Conservation (phyloP, 2,888 invertebrate genomes). For the Mythimna vitellina region DNA sequence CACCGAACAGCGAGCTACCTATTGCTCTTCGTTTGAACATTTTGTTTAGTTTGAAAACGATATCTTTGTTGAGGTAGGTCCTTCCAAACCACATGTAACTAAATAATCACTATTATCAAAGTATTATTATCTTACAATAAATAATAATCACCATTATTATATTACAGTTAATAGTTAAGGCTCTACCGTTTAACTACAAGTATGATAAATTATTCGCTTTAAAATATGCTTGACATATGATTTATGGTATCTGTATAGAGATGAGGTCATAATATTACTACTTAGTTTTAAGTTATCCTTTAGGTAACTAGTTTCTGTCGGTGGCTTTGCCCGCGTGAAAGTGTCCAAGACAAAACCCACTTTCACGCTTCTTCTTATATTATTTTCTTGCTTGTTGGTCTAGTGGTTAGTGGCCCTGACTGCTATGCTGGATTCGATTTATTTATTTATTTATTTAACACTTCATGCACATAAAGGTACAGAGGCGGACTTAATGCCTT, state of each 20-base stretch:
- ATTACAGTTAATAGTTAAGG: slow-evolving; percentile 1
- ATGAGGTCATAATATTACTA: slow-evolving; percentile 2
- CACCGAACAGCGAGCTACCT: too few species aligned
- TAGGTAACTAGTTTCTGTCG: too few species aligned
- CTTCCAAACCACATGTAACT: not conserved
- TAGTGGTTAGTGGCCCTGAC: too few species aligned
- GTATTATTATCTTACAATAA: slow-evolving; percentile 11
- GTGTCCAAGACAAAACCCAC: too few species aligned
- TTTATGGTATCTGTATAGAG: not conserved
- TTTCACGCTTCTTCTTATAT: too few species aligned
- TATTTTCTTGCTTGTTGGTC: too few species aligned
- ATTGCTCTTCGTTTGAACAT: too few species aligned
- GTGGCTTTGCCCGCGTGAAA: too few species aligned
- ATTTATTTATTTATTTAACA: too few species aligned
- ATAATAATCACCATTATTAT: slow-evolving; percentile 3
- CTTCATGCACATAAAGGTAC: too few species aligned
- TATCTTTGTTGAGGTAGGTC: not conserved
- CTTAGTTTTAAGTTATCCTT: not conserved
- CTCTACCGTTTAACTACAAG: slow-evolving; percentile 15
- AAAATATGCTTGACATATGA: slow-evolving; percentile 10
- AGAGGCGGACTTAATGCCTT: too few species aligned
- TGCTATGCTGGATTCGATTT: too few species aligned
- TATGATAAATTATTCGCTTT: slow-evolving; percentile 29
- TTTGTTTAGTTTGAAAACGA: not conserved
- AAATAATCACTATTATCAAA: slow-evolving; percentile 9